Conservation (phyloP, 2,888 invertebrate genomes). For the Netelia melanura region DNA sequence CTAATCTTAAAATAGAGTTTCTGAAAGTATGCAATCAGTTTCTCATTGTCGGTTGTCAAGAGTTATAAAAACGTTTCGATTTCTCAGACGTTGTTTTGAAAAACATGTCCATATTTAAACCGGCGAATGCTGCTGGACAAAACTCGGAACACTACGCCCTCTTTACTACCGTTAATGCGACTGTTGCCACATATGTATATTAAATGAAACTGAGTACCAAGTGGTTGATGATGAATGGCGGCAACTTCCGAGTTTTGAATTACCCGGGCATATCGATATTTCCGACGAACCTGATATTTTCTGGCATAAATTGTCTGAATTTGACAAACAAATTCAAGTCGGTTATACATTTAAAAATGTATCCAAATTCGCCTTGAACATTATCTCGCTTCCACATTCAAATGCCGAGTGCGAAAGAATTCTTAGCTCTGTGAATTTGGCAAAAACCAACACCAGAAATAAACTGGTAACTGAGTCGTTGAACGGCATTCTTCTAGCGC, state of each 20-base stretch:
- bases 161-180: conserved; percentile 44
- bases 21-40: conserved; percentile 58
- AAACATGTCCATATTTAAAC: conserved; percentile 41
- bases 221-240: conserved; percentile 53
- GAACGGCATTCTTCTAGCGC: conserved; percentile 50
- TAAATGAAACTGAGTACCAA: conserved; percentile 20
- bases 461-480: conserved; percentile 33
- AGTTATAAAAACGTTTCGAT: conserved; percentile 68
- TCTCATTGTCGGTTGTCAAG: conserved; percentile 50
- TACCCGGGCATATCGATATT: conserved; percentile 29
- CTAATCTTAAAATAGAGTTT: background rate
- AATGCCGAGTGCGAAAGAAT: conserved; percentile 62
- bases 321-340: conserved; percentile 29
- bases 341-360: conserved; percentile 46
- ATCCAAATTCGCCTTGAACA: conserved; percentile 38
- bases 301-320: conserved; percentile 40
- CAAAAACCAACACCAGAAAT: conserved; percentile 56
- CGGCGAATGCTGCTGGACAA: conserved; percentile 35
- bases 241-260: conserved; percentile 42
- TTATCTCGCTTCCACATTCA: conserved; percentile 58
- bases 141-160: conserved; percentile 24
- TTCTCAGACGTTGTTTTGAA: conserved; percentile 65
- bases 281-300: conserved; percentile 35
- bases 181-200: conserved; percentile 35
- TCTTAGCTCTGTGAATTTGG: conserved; percentile 50